These are phyloP conservation scores for Eulemur rufifrons DNA, from an alignment of 2,113 vertebrate species.

Conservation along the genomic window DNA sequence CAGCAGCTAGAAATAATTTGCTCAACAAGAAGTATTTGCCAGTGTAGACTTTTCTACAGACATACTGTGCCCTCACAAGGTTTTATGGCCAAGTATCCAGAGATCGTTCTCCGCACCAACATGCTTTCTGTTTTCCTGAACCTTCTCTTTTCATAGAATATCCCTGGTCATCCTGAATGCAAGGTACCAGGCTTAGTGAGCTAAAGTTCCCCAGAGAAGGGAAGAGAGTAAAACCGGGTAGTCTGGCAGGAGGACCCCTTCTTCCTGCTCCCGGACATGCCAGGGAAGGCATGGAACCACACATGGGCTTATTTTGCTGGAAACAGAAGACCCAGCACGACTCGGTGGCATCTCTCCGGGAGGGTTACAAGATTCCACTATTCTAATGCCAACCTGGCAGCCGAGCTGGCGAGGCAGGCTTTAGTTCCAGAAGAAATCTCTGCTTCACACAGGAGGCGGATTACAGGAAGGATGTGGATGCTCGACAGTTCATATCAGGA, in stretches of 20 bases:
- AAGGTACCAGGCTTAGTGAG: background rate
- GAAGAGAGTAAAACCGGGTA: background rate
- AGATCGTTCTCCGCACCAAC: background rate
- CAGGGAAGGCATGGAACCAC: background rate
- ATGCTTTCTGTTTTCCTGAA: background rate
- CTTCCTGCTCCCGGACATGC: constrained; percentile 62
- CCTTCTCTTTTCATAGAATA: background rate
- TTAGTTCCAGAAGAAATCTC: constrained; percentile 68
- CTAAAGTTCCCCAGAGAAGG: background rate
- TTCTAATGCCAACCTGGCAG: constrained; percentile 70
- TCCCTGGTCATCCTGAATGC: background rate
- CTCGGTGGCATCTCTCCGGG: background rate
- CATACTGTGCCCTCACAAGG: background rate
- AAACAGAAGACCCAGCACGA: constrained; percentile 1
- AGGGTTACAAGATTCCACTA: constrained; percentile 49
- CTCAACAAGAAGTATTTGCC: background rate
- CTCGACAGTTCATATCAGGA: constrained; percentile 72
- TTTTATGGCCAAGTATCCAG: background rate
- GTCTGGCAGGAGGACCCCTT: background rate
- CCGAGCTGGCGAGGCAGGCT: background rate
- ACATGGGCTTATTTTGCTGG: constrained; percentile 21
- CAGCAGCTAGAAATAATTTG: background rate
- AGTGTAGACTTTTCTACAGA: background rate
- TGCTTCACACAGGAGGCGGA: constrained; percentile 77
- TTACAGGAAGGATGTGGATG: constrained; percentile 83